Percentiles rank a stretch among this genome's conserved stretches.
Conservation (phyloP, 2,888 invertebrate species). For the Linnaemya tessellans region DNA sequence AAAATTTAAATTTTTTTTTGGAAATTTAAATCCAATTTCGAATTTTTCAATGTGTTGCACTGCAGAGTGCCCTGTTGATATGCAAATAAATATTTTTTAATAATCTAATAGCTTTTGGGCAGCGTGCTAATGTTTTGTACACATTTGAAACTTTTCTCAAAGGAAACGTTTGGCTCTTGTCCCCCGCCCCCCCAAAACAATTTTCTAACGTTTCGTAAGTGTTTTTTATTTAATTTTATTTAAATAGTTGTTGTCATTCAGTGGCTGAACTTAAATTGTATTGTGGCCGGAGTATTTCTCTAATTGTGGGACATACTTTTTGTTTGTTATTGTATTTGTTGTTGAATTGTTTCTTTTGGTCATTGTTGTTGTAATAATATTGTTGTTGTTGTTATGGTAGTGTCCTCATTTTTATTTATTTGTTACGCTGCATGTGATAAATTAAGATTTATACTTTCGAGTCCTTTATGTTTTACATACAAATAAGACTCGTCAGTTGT, state of each 20-base stretch:
- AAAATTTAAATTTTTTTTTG: too few relatives aligned
- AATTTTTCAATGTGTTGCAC: too few relatives aligned
- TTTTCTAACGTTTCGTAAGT: conserved; percentile 14
- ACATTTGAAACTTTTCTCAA: neutral
- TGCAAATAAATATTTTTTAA: neutral
- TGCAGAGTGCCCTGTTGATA: too few relatives aligned
- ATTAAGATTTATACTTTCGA: conserved; percentile 70
- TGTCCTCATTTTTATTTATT: conserved; percentile 71
- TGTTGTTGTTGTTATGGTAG: conserved; percentile 27
- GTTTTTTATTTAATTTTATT: conserved; percentile 46
- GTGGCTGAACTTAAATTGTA: conserved; percentile 7
- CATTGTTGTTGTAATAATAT: neutral
- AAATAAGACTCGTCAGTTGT: neutral
- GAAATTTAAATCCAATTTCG: too few relatives aligned
- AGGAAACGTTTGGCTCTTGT: neutral
- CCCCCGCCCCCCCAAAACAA: neutral
- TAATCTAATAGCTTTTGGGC: neutral
- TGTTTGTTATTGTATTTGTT: conserved; percentile 43
- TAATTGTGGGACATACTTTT: conserved; percentile 34
- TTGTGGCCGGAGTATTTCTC: conserved; percentile 45
- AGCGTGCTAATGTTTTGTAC: conserved; percentile 10
- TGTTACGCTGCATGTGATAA: conserved; percentile 70
- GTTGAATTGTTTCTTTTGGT: conserved; percentile 30
- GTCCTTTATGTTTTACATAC: conserved; percentile 34
- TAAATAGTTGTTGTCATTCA: conserved; percentile 28